Evolutionary conservation across 1,140 invertebrate genomes (phyloP), one percentile per base, ranked within the genome.

Genomic region (Eciton burchellii): DNA sequence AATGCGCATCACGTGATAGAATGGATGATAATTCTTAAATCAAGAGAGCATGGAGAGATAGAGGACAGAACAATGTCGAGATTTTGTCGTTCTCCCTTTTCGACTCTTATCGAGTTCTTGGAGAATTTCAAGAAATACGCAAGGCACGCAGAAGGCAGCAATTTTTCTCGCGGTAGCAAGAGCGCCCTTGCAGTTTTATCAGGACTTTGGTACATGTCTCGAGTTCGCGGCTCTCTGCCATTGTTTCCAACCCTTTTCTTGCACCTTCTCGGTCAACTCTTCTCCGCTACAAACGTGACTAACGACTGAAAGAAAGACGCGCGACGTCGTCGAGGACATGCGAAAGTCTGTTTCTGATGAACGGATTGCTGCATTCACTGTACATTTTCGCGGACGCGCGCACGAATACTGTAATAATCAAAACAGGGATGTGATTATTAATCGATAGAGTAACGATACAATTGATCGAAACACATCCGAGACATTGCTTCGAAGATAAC

Each of bases 271-370:
- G 72, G 72, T 76, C 72, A 76, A 59, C 63, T 52, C 72, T 76
- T 63, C 26, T 14, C 26, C 24, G 72, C 26, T n/a, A 63, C 52
- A 76, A 76, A 76, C 24, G 72, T 76, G 59, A 76, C 72, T 76
- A 76, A 76, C 59, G 72, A 65, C 45, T 43, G 43, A 21, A 26
- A 35, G 21, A 41, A 52, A 26, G 60, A 21, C 29, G 41, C 29
- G 41, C 45, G 19, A 62, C 26, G 1, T 29, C 24, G 47, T 65
- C 16, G 43, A 62, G 49, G 24, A 60, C 19, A 12, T 6, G 26
- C 47, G 21, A 52, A 21, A 54, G n/a, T 16, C 26, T 12, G 21
- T 47, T 62, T 16, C 12, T 47, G 56, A 49, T 74, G 29, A 41
- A 74, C 71, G 54, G 43, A 63, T 26, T 26, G 16, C 26, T 12